phyloP scores from a whole-genome alignment of 2,113 vertebrate species.

The Entelurus aequoreus region DNA sequence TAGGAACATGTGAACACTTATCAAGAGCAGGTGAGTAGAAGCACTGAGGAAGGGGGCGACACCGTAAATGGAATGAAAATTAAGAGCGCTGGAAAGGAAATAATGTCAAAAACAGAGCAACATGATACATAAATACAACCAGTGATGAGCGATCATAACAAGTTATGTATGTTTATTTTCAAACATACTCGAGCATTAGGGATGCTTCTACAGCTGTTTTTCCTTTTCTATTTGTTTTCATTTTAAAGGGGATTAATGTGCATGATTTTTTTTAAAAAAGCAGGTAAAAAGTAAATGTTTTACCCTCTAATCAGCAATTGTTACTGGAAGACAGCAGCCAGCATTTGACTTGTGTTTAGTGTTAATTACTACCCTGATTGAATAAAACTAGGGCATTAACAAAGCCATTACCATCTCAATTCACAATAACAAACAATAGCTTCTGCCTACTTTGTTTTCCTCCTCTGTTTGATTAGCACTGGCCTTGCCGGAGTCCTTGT shows the following conservation, averaged over 20 bases:
- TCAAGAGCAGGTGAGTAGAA: no score
- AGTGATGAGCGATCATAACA: no score
- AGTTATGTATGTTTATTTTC: no score
- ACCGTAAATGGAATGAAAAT: no score
- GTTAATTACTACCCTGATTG: conserved; percentile 11
- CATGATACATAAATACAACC: no score
- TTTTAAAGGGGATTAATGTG: neutral
- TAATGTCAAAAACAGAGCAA: no score
- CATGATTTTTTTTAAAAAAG: neutral
- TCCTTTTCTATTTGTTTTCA: neutral
- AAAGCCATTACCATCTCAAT: conserved; percentile 17
- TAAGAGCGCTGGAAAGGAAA: no score
- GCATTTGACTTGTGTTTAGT: conserved; percentile 4
- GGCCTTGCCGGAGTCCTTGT: conserved; percentile 55
- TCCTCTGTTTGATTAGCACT: conserved; percentile 48
- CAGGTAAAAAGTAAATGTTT: neutral
- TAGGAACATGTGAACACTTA: no score
- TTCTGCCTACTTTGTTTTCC: conserved; percentile 40
- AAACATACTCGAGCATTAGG: no score
- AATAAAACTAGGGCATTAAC: conserved; percentile 11
- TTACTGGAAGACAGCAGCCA: neutral
- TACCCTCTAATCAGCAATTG: neutral
- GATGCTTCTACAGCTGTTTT: neutral
- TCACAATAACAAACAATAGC: conserved; percentile 49
- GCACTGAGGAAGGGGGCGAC: no score